These are phyloP conservation scores for Myoxocephalus aenaeus DNA, from an alignment of 2,797 vertebrate species.

Conservation along the genomic window DNA sequence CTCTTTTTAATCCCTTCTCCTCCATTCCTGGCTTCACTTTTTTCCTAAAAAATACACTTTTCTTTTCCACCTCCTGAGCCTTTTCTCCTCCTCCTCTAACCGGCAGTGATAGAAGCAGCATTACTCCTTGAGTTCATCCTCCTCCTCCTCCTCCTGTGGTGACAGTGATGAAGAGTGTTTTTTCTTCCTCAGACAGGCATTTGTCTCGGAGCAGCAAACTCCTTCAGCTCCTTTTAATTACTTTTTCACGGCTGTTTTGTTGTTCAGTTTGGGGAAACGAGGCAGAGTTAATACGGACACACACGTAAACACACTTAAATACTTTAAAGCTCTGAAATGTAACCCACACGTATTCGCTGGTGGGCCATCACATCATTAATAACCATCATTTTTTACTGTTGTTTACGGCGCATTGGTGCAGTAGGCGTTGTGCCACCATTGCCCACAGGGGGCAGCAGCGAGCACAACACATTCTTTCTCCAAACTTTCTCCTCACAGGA, in stretches of 20 bases:
- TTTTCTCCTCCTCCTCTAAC: constrained; percentile 16
- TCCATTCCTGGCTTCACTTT: constrained; percentile 20
- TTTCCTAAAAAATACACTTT: constrained; percentile 30
- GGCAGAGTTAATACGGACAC: constrained; percentile 26
- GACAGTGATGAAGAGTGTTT: constrained; percentile 72
- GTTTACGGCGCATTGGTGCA: neutral
- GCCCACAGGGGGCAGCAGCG: neutral
- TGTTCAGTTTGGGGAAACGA: constrained; percentile 15
- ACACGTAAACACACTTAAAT: neutral
- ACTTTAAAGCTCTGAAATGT: constrained; percentile 8
- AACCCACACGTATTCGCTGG: constrained; percentile 26
- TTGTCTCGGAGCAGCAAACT: constrained; percentile 50
- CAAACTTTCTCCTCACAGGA: too few relatives aligned
- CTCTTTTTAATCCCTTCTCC: constrained; percentile 36
- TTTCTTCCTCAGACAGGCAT: constrained; percentile 46
- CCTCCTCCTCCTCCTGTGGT: constrained; percentile 31
- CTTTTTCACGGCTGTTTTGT: constrained; percentile 49
- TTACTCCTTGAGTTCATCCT: constrained; percentile 42
- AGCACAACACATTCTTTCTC: neutral
- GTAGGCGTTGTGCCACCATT: neutral
- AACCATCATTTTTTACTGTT: neutral
- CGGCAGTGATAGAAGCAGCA: constrained; percentile 27
- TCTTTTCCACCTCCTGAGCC: constrained; percentile 28
- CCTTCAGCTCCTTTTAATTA: constrained; percentile 63
- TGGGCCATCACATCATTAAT: constrained; percentile 15